Evolutionary conservation across 2,888 invertebrate species (phyloP).

Genomic region (Drosophila tanythrix): DNA sequence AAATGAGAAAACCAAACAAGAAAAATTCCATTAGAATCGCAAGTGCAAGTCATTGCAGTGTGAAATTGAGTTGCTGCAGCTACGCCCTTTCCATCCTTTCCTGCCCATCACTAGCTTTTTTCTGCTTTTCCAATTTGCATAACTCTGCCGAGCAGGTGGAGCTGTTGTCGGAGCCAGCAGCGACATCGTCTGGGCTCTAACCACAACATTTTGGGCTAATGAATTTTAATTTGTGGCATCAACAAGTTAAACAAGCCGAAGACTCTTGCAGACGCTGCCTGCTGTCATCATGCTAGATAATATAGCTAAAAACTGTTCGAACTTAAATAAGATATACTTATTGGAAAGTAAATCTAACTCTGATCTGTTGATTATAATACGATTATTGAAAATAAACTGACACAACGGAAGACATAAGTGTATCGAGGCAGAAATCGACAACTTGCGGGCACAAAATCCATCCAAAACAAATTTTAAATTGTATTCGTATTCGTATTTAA

Average conservation of each 20-base stretch:
- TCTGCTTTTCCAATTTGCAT: slow-evolving; percentile 64
- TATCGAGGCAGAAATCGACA: background rate
- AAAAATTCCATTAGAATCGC: slow-evolving; percentile 48
- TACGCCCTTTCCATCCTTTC: background rate
- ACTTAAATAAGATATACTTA: background rate
- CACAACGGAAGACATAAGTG: background rate
- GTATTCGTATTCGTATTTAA: background rate
- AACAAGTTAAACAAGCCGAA: slow-evolving; percentile 66
- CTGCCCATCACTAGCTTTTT: slow-evolving; percentile 19
- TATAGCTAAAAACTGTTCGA: background rate
- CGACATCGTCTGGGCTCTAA: slow-evolving; percentile 43
- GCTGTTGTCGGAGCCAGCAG: background rate
- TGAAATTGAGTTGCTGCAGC: slow-evolving; percentile 68
- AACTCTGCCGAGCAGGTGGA: slow-evolving; percentile 50
- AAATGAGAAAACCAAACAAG: slow-evolving; percentile 22
- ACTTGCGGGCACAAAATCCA: background rate
- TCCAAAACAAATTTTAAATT: background rate
- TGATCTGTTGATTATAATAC: background rate
- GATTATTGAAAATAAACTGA: background rate
- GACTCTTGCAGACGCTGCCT: slow-evolving; percentile 2
- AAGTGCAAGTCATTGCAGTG: slow-evolving; percentile 67
- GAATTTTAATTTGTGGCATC: slow-evolving; percentile 75
- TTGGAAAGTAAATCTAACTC: background rate
- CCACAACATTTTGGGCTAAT: slow-evolving; percentile 69
- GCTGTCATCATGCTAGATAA: slow-evolving; percentile 5